phyloP scores from a whole-genome alignment of 2,113 vertebrate genomes.

The Spermophilus dauricus region DNA sequence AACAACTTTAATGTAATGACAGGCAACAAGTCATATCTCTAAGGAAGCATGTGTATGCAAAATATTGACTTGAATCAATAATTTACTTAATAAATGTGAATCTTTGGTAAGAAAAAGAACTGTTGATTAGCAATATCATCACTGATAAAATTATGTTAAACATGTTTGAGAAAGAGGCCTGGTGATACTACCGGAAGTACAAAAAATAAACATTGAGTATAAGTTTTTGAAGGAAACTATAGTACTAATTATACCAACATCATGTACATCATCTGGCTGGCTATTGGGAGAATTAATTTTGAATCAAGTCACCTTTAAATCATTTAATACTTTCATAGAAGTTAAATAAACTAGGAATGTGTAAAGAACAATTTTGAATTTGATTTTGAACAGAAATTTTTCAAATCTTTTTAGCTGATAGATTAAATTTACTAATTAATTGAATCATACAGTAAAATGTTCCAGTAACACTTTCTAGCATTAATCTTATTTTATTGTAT shows the following conservation, averaged over 20 bases:
- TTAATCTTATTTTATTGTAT: neutral
- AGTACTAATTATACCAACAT: neutral
- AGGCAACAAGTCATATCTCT: neutral
- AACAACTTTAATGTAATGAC: neutral
- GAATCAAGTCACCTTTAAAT: neutral
- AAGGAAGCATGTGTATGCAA: neutral
- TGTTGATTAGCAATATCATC: conserved; percentile 4
- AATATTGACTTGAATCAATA: neutral
- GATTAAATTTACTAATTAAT: neutral
- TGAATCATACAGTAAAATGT: neutral
- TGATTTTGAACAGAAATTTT: neutral
- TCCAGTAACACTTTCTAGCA: neutral
- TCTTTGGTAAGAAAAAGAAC: neutral
- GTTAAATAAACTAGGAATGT: neutral
- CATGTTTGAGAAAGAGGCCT: neutral
- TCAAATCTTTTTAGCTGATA: neutral
- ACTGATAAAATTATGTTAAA: neutral
- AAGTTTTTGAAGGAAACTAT: neutral
- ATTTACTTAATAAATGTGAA: neutral
- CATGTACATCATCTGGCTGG: neutral
- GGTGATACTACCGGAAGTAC: neutral
- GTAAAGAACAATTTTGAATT: too few relatives aligned
- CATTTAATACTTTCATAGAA: neutral
- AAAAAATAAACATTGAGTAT: neutral
- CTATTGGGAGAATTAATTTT: neutral